Conservation (phyloP, 1,140 invertebrate genomes). For the Zaprionus vittiger region DNA sequence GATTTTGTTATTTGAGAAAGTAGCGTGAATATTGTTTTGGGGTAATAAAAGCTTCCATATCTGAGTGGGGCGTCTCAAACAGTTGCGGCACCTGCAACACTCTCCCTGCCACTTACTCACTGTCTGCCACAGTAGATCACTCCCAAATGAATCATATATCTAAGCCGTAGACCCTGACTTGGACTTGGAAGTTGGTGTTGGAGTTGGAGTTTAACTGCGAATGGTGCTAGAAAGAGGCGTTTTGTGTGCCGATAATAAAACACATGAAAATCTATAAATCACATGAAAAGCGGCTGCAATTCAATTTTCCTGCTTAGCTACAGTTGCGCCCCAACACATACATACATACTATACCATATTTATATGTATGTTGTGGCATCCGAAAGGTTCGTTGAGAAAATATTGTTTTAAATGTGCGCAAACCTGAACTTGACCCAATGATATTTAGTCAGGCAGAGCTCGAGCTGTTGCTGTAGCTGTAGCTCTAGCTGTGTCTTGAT, state of each 20-base stretch:
- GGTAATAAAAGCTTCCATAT: slow-evolving; percentile 53
- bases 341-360: slow-evolving; percentile 31
- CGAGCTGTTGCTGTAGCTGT: background rate
- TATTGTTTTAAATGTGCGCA: slow-evolving; percentile 70
- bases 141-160: slow-evolving; percentile 74
- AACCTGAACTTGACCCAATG: slow-evolving; percentile 78
- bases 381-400: slow-evolving; percentile 52
- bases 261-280: slow-evolving; percentile 76
- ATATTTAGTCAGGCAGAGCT: slow-evolving; percentile 75
- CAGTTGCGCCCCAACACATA: slow-evolving; percentile 37
- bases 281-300: slow-evolving; percentile 47
- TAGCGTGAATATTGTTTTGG: slow-evolving; percentile 24
- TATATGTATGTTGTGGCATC: slow-evolving; percentile 15
- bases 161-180: slow-evolving; percentile 18
- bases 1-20: slow-evolving; percentile 58
- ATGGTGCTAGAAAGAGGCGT: slow-evolving; percentile 69
- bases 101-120: slow-evolving; percentile 37
- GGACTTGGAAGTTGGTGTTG: slow-evolving; percentile 13
- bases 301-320: slow-evolving; percentile 45
- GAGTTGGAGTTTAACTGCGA: background rate
- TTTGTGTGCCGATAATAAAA: slow-evolving; percentile 69
- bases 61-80: slow-evolving; percentile 35
- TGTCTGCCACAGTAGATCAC: slow-evolving; percentile 65
- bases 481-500: slow-evolving; percentile 27
- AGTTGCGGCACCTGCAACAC: slow-evolving; percentile 51